These are phyloP conservation scores for Chromobotia macracanthus DNA, from an alignment of 2,797 vertebrate genomes.

Conservation along the genomic window DNA sequence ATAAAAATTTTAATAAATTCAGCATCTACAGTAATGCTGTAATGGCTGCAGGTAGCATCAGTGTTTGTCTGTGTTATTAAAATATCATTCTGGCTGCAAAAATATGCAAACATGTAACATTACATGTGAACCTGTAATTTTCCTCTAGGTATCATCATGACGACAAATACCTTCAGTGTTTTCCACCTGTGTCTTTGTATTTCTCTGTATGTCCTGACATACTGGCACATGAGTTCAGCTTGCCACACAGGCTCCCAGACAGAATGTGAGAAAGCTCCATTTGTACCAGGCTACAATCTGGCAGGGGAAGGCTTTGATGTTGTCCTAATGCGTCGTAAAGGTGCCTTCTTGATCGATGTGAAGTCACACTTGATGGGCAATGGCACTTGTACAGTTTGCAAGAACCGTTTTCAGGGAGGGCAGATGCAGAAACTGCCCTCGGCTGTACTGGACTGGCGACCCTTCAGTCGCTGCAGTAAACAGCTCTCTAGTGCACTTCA, in stretches of 20 bases:
- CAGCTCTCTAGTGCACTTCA: conserved; percentile 79
- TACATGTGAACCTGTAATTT: conserved; percentile 8
- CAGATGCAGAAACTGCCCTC: conserved; percentile 76
- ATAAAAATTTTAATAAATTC: background rate
- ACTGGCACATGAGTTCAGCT: conserved; percentile 50
- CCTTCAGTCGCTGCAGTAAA: conserved; percentile 77
- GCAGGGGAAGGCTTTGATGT: conserved; percentile 87
- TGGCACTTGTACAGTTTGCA: conserved; percentile 73
- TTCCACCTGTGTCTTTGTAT: conserved; percentile 52
- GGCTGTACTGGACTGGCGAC: conserved; percentile 78
- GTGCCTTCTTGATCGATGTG: conserved; percentile 79
- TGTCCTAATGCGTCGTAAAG: conserved; percentile 79
- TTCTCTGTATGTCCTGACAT: conserved; percentile 49
- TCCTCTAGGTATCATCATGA: conserved; percentile 65
- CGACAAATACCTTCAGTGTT: conserved; percentile 31
- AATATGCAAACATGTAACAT: background rate
- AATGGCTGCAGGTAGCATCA: too few species aligned
- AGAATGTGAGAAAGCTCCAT: conserved; percentile 75
- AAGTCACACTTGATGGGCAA: conserved; percentile 72
- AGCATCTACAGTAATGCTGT: too few species aligned
- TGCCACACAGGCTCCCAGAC: conserved; percentile 66
- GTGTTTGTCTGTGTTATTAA: background rate
- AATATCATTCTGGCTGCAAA: background rate
- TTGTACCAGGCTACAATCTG: conserved; percentile 82
- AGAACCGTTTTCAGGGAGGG: conserved; percentile 75